Conservation (phyloP, 2,113 vertebrate genomes). For the Xiphophorus maculatus region DNA sequence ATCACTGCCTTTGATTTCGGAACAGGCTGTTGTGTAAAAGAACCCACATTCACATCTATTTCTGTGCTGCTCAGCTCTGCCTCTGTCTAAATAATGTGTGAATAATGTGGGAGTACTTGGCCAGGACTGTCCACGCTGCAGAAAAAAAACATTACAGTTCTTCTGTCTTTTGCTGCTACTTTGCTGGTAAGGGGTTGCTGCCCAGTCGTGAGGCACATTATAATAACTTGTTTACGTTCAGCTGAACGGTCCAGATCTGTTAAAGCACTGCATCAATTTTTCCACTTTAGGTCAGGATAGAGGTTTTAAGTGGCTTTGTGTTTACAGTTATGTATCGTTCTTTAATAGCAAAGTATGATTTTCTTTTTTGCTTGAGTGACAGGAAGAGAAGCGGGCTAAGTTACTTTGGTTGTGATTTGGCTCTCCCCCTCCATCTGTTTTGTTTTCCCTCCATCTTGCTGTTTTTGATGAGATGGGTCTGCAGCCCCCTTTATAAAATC, state of each 20-base stretch:
- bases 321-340: constrained; percentile 48
- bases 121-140: constrained; percentile 46
- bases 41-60: background rate
- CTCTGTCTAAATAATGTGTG: constrained; percentile 44
- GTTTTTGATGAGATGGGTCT: constrained; percentile 85
- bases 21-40: background rate
- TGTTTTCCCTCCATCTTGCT: constrained; percentile 83
- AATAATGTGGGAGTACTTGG: constrained; percentile 68
- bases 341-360: constrained; percentile 48
- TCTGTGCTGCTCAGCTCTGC: background rate
- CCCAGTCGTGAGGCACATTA: constrained; percentile 20
- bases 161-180: constrained; percentile 32
- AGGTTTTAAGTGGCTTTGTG: constrained; percentile 11
- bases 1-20: background rate
- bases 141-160: constrained; percentile 38
- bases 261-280: constrained; percentile 30
- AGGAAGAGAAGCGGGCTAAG: constrained; percentile 54
- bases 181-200: constrained; percentile 37
- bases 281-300: constrained; percentile 12
- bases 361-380: constrained; percentile 38
- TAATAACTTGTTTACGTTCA: constrained; percentile 52
- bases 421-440: constrained; percentile 83
- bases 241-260: constrained; percentile 32
- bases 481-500: constrained; percentile 92
- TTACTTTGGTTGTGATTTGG: constrained; percentile 70